Percentiles rank a stretch among this genome's conserved stretches.
These are phyloP conservation scores for Anisognathus igniventris DNA, from an alignment of 2,797 vertebrate species.

Conservation along the genomic window DNA sequence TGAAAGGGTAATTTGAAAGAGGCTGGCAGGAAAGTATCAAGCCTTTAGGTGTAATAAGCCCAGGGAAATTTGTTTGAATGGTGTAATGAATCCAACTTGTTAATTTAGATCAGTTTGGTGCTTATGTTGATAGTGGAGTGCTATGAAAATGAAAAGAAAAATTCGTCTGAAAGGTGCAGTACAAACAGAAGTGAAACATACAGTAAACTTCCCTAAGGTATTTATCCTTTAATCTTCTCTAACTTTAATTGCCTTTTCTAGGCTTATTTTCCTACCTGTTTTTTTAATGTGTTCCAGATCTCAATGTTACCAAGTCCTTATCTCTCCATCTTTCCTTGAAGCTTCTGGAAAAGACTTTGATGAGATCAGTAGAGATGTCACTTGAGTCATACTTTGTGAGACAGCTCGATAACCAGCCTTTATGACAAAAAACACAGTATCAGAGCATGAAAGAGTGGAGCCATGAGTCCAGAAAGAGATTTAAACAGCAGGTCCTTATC, in stretches of 20 bases:
- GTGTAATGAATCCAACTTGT: neutral
- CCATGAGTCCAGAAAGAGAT: neutral
- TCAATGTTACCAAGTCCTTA: neutral
- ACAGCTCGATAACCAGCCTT: neutral
- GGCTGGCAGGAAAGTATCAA: neutral
- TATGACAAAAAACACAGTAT: neutral
- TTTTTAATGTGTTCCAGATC: neutral
- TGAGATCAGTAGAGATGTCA: neutral
- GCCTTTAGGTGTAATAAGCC: neutral
- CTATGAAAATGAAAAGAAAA: constrained; percentile 28
- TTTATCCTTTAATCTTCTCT: neutral
- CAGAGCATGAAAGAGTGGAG: neutral
- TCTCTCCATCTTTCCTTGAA: neutral
- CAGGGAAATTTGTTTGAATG: constrained; percentile 11
- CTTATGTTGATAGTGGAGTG: neutral
- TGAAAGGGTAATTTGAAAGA: neutral
- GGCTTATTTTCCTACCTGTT: neutral
- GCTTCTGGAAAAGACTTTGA: neutral
- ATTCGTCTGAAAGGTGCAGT: neutral
- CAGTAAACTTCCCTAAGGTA: neutral
- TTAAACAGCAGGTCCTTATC: neutral
- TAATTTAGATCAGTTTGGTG: constrained; percentile 19
- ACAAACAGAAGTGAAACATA: neutral
- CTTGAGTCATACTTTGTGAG: neutral
- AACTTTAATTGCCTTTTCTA: neutral